Evolutionary conservation across 2,888 invertebrate species (phyloP).

Genomic region (Lapara coniferarum): DNA sequence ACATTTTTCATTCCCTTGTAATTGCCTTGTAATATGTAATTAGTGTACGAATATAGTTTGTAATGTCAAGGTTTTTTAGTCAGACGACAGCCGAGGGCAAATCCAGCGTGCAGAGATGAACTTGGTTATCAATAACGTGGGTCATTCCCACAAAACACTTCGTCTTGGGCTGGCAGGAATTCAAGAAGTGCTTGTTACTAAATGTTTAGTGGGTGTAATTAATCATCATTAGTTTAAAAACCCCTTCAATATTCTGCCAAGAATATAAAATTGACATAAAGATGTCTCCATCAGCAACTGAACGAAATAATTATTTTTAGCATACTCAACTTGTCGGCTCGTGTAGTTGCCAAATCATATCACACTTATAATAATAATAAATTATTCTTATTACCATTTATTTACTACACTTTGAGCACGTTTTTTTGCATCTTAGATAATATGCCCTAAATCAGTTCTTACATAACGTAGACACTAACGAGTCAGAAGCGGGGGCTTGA

Average conservation of each 20-base stretch:
- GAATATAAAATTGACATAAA: not conserved
- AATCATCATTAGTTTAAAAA: not conserved
- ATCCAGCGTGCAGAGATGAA: constrained; percentile 36
- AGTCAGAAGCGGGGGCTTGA: not conserved
- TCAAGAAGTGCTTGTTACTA: too few relatives aligned
- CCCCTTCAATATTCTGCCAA: not conserved
- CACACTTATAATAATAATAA: too few relatives aligned
- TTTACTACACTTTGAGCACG: too few relatives aligned
- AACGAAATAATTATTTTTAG: too few relatives aligned
- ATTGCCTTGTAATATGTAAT: constrained; percentile 51
- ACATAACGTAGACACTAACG: not conserved
- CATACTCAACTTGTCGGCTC: too few relatives aligned
- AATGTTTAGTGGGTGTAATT: too few relatives aligned
- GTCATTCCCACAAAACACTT: not conserved
- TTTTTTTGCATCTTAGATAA: not conserved
- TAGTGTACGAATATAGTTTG: constrained; percentile 46
- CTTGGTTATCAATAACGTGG: not conserved
- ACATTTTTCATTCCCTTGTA: constrained; percentile 41
- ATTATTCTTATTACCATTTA: too few relatives aligned
- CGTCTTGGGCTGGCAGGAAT: too few relatives aligned
- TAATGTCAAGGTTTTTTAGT: constrained; percentile 54
- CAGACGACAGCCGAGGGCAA: constrained; percentile 46
- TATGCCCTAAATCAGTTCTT: not conserved
- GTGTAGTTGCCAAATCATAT: too few relatives aligned
- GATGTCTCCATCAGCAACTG: too few relatives aligned